A percentile compares a stretch with the other conserved stretches of the same genome.
Evolutionary conservation across 2,113 vertebrate genomes (phyloP).

Genomic region (Cyanocitta stelleri): DNA sequence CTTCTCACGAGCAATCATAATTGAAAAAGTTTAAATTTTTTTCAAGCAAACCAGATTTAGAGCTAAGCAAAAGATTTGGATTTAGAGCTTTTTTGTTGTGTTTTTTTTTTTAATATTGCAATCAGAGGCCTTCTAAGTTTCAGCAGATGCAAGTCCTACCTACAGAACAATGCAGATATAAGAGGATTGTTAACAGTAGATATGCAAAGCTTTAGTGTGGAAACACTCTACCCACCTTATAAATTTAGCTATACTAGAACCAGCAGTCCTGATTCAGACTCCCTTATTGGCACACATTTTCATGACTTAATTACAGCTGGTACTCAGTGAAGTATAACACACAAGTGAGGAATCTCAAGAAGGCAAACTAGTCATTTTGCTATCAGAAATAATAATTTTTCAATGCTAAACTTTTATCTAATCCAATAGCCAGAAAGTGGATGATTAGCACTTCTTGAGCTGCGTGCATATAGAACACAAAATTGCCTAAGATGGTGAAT

Average conservation of each 20-base stretch:
- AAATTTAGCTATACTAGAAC: background rate
- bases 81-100: background rate
- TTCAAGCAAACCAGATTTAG: background rate
- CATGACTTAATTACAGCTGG: background rate
- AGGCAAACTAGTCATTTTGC: background rate
- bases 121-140: background rate
- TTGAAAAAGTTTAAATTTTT: background rate
- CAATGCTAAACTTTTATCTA: background rate
- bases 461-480: background rate
- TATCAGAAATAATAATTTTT: background rate
- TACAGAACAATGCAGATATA: background rate
- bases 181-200: background rate
- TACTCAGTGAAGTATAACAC: background rate
- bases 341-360: background rate
- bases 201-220: background rate
- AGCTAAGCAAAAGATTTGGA: background rate
- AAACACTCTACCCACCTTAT: background rate
- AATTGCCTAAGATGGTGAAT: background rate
- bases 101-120: background rate
- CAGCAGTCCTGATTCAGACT: background rate
- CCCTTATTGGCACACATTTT: background rate
- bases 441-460: background rate
- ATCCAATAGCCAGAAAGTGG: background rate
- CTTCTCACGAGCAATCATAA: background rate
- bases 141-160: background rate